These are phyloP conservation scores for Callopanchax toddi DNA, from an alignment of 2,113 vertebrate genomes.

Conservation along the genomic window DNA sequence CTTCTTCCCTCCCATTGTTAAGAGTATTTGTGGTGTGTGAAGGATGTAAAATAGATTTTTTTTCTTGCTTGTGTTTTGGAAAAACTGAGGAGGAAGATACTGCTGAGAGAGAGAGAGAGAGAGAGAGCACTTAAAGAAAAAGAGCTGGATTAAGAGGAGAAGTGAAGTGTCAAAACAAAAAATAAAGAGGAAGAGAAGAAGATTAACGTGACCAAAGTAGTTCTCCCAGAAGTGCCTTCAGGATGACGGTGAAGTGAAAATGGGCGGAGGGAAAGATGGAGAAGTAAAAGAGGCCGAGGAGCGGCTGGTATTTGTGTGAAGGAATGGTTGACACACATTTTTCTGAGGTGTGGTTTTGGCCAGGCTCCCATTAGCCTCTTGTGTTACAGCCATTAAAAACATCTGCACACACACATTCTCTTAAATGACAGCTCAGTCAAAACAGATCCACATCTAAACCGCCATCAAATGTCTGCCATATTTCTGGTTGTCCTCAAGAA, in stretches of 20 bases:
- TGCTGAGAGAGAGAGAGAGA: neutral
- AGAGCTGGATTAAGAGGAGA: slow-evolving; percentile 7
- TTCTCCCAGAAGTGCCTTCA: slow-evolving; percentile 11
- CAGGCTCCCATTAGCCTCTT: slow-evolving; percentile 56
- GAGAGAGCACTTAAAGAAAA: slow-evolving; percentile 6
- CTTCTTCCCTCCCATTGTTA: slow-evolving; percentile 16
- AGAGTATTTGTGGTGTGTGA: slow-evolving; percentile 18
- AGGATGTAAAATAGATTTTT: slow-evolving; percentile 31
- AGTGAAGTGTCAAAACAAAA: slow-evolving; percentile 33
- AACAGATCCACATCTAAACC: slow-evolving; percentile 58
- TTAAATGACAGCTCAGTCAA: slow-evolving; percentile 45
- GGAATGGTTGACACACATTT: slow-evolving; percentile 54
- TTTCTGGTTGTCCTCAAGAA: slow-evolving; percentile 51
- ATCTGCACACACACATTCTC: slow-evolving; percentile 23
- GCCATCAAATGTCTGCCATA: slow-evolving; percentile 43
- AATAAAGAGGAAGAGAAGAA: slow-evolving; percentile 9
- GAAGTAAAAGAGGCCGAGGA: slow-evolving; percentile 34
- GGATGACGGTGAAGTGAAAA: slow-evolving; percentile 4
- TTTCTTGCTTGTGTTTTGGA: slow-evolving; percentile 26
- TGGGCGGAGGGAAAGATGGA: slow-evolving; percentile 21
- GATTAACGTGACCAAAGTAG: slow-evolving; percentile 17
- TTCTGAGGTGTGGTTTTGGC: slow-evolving; percentile 67
- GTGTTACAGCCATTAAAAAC: slow-evolving; percentile 66
- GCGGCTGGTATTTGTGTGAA: slow-evolving; percentile 38
- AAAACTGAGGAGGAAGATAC: slow-evolving; percentile 16